phyloP scores from a whole-genome alignment of 2,113 vertebrate species.

The Oceanites oceanicus region DNA sequence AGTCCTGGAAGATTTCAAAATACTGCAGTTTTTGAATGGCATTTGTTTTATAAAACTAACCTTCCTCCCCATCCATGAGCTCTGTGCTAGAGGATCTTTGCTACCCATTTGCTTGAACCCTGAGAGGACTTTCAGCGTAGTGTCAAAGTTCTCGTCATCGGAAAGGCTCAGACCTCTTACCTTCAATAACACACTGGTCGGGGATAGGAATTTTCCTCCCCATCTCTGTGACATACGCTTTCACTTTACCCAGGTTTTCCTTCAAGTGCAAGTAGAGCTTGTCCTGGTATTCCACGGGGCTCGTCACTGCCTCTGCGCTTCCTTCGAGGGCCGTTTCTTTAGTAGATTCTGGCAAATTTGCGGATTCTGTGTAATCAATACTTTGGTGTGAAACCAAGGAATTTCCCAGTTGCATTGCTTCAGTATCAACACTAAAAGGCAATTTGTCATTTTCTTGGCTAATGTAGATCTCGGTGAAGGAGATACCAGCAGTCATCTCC shows the following conservation, averaged over 20 bases:
- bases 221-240: conserved; percentile 80
- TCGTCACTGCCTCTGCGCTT: background rate
- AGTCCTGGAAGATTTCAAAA: background rate
- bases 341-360: background rate
- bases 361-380: background rate
- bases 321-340: background rate
- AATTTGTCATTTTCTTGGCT: conserved; percentile 43
- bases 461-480: conserved; percentile 69
- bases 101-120: background rate
- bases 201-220: conserved; percentile 85
- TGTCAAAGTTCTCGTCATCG: background rate
- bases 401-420: background rate
- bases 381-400: conserved; percentile 39
- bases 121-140: no score
- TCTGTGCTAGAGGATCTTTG: background rate
- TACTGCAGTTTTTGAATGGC: background rate
- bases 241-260: conserved; percentile 85
- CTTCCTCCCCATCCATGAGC: background rate
- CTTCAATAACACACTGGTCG: conserved; percentile 91
- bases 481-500: conserved; percentile 67
- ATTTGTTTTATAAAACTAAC: background rate
- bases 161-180: conserved; percentile 68
- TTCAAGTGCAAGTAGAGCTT: conserved; percentile 86
- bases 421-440: background rate
- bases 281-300: conserved; percentile 70